Conservation (phyloP, 2,113 vertebrate species). For the Epinephelus lanceolatus region DNA sequence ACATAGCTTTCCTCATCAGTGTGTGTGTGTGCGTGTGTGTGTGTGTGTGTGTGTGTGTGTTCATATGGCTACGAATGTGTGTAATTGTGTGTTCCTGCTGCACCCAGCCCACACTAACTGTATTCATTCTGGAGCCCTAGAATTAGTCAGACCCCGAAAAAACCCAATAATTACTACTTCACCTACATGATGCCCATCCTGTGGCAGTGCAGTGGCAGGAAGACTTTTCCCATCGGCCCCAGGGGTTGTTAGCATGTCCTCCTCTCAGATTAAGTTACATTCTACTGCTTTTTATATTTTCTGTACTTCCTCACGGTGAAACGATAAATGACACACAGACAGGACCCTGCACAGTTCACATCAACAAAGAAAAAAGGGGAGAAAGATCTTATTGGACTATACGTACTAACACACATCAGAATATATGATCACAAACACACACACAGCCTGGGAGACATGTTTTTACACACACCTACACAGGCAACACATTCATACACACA, state of each 20-base stretch:
- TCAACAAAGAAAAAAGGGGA: not conserved
- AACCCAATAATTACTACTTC: slow-evolving; percentile 62
- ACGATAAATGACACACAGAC: not conserved
- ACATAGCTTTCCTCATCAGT: slow-evolving; percentile 59
- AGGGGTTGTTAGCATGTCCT: not conserved
- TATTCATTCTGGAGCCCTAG: slow-evolving; percentile 59
- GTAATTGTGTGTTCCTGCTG: slow-evolving; percentile 19
- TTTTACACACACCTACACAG: not conserved
- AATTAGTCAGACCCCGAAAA: slow-evolving; percentile 67
- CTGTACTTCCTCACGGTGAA: not conserved
- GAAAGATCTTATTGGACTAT: not conserved
- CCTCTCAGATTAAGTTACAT: not conserved
- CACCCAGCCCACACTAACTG: slow-evolving; percentile 53
- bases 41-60: not conserved
- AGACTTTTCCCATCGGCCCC: slow-evolving; percentile 32
- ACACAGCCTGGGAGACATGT: not conserved
- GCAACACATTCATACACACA: not conserved
- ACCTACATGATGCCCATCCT: slow-evolving; percentile 50
- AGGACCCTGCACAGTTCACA: not conserved
- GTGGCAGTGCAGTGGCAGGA: slow-evolving; percentile 24
- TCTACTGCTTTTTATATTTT: not conserved
- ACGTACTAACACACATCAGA: not conserved
- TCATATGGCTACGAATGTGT: slow-evolving; percentile 3
- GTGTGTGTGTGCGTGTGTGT: slow-evolving; percentile 14
- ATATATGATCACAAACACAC: not conserved